Conservation (phyloP, 2,797 vertebrate species). For the Clangula hyemalis region DNA sequence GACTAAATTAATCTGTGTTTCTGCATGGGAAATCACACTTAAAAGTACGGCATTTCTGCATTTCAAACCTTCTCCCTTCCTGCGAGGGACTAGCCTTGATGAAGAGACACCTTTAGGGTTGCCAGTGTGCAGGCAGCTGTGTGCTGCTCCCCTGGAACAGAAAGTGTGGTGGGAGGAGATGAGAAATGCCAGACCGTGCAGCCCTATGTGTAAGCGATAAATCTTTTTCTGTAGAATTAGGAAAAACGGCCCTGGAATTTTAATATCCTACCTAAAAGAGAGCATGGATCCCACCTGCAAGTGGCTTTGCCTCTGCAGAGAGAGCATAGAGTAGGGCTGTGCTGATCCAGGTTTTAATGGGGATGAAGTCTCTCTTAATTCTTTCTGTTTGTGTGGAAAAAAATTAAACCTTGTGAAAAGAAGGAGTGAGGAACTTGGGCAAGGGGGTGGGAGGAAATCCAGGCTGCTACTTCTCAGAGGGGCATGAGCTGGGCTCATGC, state of each 20-base stretch:
- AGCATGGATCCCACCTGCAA: fast-evolving
- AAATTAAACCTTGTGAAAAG: background rate
- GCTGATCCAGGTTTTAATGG: background rate
- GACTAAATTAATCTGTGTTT: background rate
- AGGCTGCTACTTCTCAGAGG: background rate
- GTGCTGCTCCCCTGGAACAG: background rate
- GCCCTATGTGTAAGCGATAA: background rate
- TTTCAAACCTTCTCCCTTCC: background rate
- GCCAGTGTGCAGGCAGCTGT: background rate
- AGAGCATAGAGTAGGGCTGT: background rate
- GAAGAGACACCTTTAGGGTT: background rate
- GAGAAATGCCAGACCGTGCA: background rate
- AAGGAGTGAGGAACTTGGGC: background rate
- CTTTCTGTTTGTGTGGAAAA: background rate
- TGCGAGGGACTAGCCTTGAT: background rate
- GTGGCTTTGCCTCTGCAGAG: background rate
- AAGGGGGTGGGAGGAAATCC: background rate
- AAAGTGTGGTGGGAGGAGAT: background rate
- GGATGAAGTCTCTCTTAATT: background rate
- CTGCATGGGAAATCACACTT: background rate
- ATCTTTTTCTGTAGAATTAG: background rate
- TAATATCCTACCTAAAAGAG: background rate
- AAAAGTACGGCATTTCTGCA: background rate
- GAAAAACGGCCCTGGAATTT: background rate
- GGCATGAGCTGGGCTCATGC: background rate